Percentiles rank a stretch among this genome's conserved stretches.
Evolutionary conservation across 2,113 vertebrate species (phyloP).

Genomic region (Argyrosomus japonicus): DNA sequence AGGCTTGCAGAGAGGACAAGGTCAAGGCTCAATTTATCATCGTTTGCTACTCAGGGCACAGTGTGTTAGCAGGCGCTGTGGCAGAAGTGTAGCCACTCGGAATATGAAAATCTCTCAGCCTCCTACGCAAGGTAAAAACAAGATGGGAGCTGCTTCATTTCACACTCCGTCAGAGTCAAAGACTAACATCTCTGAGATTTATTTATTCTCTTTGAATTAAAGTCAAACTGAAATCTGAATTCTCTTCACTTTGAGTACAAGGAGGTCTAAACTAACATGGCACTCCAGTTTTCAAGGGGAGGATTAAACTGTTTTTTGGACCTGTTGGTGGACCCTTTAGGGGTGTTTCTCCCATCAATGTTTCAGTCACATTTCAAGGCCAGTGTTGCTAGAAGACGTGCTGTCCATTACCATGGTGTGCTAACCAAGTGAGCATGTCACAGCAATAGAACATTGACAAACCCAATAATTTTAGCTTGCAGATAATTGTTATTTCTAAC

Average conservation of each 20-base stretch:
- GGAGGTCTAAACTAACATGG: neutral
- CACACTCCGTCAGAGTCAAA: conserved; percentile 23
- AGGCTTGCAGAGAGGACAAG: conserved; percentile 62
- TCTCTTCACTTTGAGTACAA: neutral
- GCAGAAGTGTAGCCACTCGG: neutral
- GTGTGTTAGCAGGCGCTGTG: conserved; percentile 4
- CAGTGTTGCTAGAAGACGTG: no score
- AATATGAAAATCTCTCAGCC: conserved; percentile 37
- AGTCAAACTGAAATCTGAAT: conserved; percentile 5
- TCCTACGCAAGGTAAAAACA: conserved; percentile 7
- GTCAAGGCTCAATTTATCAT: conserved; percentile 69
- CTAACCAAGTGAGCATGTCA: neutral
- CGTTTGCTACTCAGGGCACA: conserved; percentile 27
- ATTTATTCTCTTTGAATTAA: conserved; percentile 43
- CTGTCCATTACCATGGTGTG: no score
- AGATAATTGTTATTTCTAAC: no score
- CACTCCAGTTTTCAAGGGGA: neutral
- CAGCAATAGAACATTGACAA: no score
- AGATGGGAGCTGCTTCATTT: conserved; percentile 24
- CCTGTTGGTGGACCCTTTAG: neutral
- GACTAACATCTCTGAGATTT: conserved; percentile 21
- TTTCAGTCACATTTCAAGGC: no score
- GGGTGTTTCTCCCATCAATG: neutral
- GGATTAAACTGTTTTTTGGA: neutral
- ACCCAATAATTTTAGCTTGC: no score